Evolutionary conservation across 2,888 invertebrate genomes (phyloP), one percentile per base, ranked within the genome.

Genomic region (Theodoxus fluviatilis): DNA sequence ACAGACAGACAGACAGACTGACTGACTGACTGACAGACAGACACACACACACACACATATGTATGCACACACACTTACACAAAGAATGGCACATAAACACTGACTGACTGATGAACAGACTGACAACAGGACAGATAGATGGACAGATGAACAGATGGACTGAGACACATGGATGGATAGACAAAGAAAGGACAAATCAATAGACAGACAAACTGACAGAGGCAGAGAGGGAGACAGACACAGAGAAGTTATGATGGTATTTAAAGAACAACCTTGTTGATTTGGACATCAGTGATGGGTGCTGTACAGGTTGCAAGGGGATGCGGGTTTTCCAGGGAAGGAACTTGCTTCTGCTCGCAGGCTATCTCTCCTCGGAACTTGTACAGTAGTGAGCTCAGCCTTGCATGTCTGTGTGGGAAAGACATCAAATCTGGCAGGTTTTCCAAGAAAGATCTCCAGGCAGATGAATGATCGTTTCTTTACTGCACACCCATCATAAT

Each of bases 381-480:
- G 73, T 76, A 76, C 63, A 87, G 75, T 49, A 87, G 76, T 3
- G 85, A 84, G 15, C 80, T 76, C 71, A 87, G 76, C 49, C 84
- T 74, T 1, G 82, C 79, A 79, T 87, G 85, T 68, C 86, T 85
- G 75, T 25, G n/a, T n/a, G 73, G 25, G 69, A 28, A 69, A 3
- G 67, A 66, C 35, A 28, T 25, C n/a, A 59, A 38, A 6, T 43
- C 7, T 66, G n/a, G n/a, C 7, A 57, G 9, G 57, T 9, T 22
- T 9, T 15, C 28, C 12, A 12, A 12, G n/a, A n/a, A n/a, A n/a
- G n/a, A n/a, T n/a, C n/a, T n/a, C n/a, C n/a, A n/a, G n/a, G n/a
- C n/a, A n/a, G n/a, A n/a, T n/a, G n/a, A n/a, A n/a, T n/a, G n/a
- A n/a, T n/a, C n/a, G n/a, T n/a, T n/a, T n/a, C n/a, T n/a, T n/a